Evolutionary conservation across 2,888 invertebrate genomes (phyloP).

Genomic region (Monoplex corrugatus): DNA sequence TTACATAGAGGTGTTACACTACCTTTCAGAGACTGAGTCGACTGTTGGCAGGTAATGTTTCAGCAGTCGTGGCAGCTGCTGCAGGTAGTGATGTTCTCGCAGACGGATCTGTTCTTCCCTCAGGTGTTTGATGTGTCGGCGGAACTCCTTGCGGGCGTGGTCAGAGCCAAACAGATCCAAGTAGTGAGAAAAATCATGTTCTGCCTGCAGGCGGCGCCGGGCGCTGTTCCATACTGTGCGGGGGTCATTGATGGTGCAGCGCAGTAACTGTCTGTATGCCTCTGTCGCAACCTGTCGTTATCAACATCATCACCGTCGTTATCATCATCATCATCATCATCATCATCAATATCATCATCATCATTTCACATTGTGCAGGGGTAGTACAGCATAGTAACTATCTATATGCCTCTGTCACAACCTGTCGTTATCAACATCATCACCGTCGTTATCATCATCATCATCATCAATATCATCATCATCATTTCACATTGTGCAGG

Average conservation of each 20-base stretch:
- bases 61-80: slow-evolving; percentile 89
- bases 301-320: slow-evolving; percentile 58
- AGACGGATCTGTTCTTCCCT: slow-evolving; percentile 91
- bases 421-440: no score
- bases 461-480: no score
- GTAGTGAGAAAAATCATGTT: slow-evolving; percentile 93
- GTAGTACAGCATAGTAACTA: no score
- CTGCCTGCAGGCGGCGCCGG: slow-evolving; percentile 92
- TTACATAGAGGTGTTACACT: slow-evolving; percentile 52
- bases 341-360: no score
- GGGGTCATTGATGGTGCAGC: slow-evolving; percentile 90
- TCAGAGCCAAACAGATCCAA: slow-evolving; percentile 94
- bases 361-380: no score
- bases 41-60: slow-evolving; percentile 91
- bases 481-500: slow-evolving; percentile 87
- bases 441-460: no score
- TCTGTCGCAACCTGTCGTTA: slow-evolving; percentile 95
- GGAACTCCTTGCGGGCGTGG: slow-evolving; percentile 89
- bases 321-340: no score
- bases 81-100: slow-evolving; percentile 89
- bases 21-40: slow-evolving; percentile 86
- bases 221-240: slow-evolving; percentile 85
- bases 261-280: slow-evolving; percentile 92
- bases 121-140: slow-evolving; percentile 89
- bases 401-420: no score